Base-by-base conservation (phyloP, 2,113 vertebrate genomes). In the Etia nguti region DNA sequence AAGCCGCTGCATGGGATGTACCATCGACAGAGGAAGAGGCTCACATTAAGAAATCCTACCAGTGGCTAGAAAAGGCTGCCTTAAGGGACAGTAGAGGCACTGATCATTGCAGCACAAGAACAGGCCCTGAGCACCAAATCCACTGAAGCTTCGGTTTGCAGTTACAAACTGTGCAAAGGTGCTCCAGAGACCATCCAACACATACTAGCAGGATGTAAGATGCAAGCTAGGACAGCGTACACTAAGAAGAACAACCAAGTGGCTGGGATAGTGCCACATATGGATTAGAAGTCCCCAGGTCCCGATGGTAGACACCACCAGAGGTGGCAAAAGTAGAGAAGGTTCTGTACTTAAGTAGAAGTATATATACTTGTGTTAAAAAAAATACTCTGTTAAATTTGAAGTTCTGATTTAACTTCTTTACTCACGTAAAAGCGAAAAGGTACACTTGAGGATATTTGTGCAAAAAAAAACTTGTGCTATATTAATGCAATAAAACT, bases 271-370 rank as follows among this genome's bases (percentile, higher is more conserved):
- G 62, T 68, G 36, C 62, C 62, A 24, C n/a, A 41, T 15, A 68
- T 68, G 62, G n/a, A 70, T 70, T 15, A 24, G n/a, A 16, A 43
- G 12, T 3, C 36, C 36, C 62, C 20, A 41, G 36, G 62, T 68
- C 62, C 65, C n/a, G 6, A 24, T 43, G 38, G 65, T 0, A 22
- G 31, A 70, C 38, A 24, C 38, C 36, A 43, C 8, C n/a, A 70
- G 38, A 70, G 62, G 1, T 41, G 29, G 10, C 29, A 36, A 34
- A 34, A 34, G 31, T 34, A 34, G 34, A 34, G 7, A 34, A 62
- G 59, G 0, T 36, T 0, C 36, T 12, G 31, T 62, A 20, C 29
- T 62, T 0, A 62, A 0, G 59, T 11, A 36, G 59, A 62, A 36
- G 59, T 62, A n/a, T 36, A 62, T 0, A 62, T 62, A 62, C 31